These are phyloP conservation scores for Chirona hameri DNA, from an alignment of 2,888 invertebrate genomes.

Conservation along the genomic window DNA sequence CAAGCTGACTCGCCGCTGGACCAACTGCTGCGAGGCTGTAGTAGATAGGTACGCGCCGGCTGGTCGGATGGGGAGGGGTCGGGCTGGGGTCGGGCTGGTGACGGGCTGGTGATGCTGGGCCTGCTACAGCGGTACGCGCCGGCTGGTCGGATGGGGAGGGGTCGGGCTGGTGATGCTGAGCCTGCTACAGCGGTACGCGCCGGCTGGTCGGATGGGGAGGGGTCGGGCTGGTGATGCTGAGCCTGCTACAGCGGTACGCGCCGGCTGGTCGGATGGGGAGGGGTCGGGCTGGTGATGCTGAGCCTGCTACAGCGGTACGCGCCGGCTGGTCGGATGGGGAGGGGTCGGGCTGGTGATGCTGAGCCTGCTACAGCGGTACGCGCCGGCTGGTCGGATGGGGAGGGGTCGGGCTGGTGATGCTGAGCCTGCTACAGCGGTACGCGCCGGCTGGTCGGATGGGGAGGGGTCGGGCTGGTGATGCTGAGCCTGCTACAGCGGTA, in stretches of 20 bases:
- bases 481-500: constrained; percentile 50
- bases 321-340: neutral
- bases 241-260: constrained; percentile 50
- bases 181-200: constrained; percentile 50
- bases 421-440: constrained; percentile 50
- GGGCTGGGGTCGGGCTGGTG: too few relatives aligned
- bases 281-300: too few relatives aligned
- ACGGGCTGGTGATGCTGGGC: neutral
- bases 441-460: constrained; percentile 29
- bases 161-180: too few relatives aligned
- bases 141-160: neutral
- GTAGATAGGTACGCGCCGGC: constrained; percentile 63
- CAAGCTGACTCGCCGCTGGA: constrained; percentile 85
- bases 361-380: constrained; percentile 50
- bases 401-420: too few relatives aligned
- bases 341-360: too few relatives aligned
- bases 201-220: neutral
- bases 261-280: neutral
- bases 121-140: constrained; percentile 50
- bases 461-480: too few relatives aligned
- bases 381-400: neutral
- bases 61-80: too few relatives aligned
- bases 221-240: too few relatives aligned
- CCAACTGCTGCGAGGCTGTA: constrained; percentile 81
- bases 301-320: constrained; percentile 50